Conservation (phyloP, 2,797 vertebrate genomes). For the Amniataba percoides region DNA sequence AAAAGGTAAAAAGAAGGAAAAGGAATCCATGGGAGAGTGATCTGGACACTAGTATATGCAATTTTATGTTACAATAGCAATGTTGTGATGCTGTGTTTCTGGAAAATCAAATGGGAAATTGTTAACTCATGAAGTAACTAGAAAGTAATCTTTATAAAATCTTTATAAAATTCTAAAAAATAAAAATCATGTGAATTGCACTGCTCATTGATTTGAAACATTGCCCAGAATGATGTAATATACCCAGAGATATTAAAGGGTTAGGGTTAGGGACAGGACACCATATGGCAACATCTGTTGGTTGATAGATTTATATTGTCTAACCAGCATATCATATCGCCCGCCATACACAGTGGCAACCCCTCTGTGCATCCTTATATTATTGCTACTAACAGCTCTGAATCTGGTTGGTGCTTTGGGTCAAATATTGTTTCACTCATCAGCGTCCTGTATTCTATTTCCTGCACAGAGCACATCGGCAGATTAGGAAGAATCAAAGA, state of each 20-base stretch:
- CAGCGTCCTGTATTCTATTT: slow-evolving; percentile 27
- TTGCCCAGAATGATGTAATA: not conserved
- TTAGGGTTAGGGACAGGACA: not conserved
- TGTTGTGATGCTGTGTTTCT: not conserved
- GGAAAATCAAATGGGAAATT: not conserved
- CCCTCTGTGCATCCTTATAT: slow-evolving; percentile 7
- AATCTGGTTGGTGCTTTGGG: slow-evolving; percentile 6
- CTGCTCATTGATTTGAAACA: slow-evolving; percentile 3
- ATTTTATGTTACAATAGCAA: not conserved
- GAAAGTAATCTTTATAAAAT: too few relatives aligned
- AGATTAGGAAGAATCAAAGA: slow-evolving; percentile 39
- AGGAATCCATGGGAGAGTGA: not conserved
- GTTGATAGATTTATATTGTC: not conserved
- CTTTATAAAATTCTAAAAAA: too few relatives aligned
- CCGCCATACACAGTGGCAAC: not conserved
- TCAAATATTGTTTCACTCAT: slow-evolving; percentile 42
- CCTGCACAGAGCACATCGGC: slow-evolving; percentile 23
- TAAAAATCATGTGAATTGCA: not conserved
- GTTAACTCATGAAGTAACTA: not conserved
- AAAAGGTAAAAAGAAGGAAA: not conserved
- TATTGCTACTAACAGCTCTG: slow-evolving; percentile 1
- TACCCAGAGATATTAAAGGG: not conserved
- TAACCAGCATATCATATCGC: slow-evolving; percentile 4
- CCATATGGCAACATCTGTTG: slow-evolving; percentile 1
- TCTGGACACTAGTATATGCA: not conserved